Conservation (phyloP, 2,113 vertebrate genomes). For the Tylochromis polylepis region DNA sequence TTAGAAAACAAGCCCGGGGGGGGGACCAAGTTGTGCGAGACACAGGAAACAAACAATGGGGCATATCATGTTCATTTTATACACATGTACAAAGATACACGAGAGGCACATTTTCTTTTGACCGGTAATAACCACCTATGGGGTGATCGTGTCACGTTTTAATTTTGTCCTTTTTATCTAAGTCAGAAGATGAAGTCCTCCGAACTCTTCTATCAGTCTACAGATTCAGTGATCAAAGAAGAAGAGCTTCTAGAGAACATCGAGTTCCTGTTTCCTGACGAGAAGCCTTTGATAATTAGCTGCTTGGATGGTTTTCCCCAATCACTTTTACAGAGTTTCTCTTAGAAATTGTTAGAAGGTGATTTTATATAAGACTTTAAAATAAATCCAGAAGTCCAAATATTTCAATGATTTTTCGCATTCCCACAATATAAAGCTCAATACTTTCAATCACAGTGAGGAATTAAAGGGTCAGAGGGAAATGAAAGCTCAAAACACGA, state of each 20-base stretch:
- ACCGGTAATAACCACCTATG: constrained; percentile 27
- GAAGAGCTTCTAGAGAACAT: not conserved
- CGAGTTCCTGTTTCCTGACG: not conserved
- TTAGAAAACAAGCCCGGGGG: not conserved
- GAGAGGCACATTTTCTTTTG: constrained; percentile 48
- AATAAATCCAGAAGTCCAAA: not conserved
- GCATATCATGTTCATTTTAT: constrained; percentile 10
- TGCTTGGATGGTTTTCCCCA: not conserved
- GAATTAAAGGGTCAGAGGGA: constrained; percentile 14
- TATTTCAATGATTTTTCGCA: not conserved
- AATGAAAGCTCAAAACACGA: not conserved
- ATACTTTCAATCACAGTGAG: constrained; percentile 20
- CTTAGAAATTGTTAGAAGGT: not conserved
- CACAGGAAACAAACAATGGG: not conserved
- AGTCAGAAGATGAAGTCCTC: not conserved
- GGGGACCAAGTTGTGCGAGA: not conserved
- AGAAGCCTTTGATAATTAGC: not conserved
- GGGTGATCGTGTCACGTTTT: constrained; percentile 5
- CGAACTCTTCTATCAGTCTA: not conserved
- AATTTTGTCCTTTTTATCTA: not conserved
- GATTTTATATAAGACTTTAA: not conserved
- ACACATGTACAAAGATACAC: constrained; percentile 40
- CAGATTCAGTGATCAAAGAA: not conserved
- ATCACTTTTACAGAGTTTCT: not conserved
- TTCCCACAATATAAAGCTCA: constrained; percentile 1